Evolutionary conservation across 2,113 vertebrate genomes (phyloP).

Genomic region (Pteropus alecto): DNA sequence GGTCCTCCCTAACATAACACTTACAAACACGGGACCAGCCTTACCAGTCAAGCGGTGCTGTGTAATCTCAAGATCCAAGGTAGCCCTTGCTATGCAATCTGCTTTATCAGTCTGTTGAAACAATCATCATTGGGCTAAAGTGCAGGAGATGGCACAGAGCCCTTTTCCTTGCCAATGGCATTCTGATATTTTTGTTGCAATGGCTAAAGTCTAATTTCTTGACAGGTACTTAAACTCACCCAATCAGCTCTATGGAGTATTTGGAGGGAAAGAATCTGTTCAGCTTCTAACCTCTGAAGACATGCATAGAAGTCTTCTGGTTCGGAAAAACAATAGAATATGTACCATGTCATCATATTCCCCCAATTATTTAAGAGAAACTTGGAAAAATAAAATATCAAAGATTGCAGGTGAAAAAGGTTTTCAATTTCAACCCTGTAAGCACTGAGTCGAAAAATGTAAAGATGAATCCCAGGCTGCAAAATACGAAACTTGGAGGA

Average conservation of each 20-base stretch:
- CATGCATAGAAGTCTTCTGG: not conserved
- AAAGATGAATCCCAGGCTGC: not conserved
- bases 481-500: not conserved
- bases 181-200: not conserved
- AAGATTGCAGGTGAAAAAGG: not conserved
- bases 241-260: not conserved
- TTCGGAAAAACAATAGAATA: not conserved
- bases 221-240: not conserved
- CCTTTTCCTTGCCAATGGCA: not conserved
- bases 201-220: not conserved
- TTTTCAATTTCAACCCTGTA: not conserved
- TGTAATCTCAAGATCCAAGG: not conserved
- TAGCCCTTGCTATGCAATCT: not conserved
- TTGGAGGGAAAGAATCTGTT: not conserved
- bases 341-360: not conserved
- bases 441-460: not conserved
- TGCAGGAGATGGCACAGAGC: not conserved
- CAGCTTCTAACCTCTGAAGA: not conserved
- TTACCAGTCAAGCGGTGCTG: not conserved
- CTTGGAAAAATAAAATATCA: not conserved
- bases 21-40: not conserved
- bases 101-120: not conserved
- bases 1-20: not conserved
- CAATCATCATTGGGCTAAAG: not conserved
- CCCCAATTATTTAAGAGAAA: not conserved